Conservation (phyloP, 2,113 vertebrate genomes). For the Bungarus multicinctus region DNA sequence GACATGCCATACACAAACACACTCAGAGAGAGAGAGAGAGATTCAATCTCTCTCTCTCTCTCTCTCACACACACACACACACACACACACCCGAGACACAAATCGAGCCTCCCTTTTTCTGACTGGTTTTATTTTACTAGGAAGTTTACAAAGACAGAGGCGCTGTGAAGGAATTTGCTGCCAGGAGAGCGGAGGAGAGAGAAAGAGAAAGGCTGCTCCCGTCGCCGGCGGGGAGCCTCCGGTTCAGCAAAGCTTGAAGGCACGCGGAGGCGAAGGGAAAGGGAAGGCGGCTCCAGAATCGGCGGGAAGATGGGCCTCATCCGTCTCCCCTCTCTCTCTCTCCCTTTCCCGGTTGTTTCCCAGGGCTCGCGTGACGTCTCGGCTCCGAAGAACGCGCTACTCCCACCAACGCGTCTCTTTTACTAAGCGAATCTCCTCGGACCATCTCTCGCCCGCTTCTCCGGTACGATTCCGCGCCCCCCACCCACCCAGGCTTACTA, state of each 20-base stretch:
- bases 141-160: neutral
- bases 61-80: neutral
- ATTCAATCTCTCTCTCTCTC: no score
- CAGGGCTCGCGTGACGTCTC: neutral
- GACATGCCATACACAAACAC: neutral
- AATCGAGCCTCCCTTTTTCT: neutral
- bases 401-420: neutral
- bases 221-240: neutral
- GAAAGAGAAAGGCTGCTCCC: neutral
- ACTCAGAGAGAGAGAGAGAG: no score
- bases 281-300: neutral
- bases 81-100: neutral
- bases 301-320: neutral
- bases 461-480: neutral
- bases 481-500: neutral
- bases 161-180: neutral
- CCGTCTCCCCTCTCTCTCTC: neutral
- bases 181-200: neutral
- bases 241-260: neutral
- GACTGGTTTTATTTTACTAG: rapidly evolving
- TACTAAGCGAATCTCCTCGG: no score
- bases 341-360: no score
- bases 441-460: neutral
- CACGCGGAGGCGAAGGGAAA: neutral
- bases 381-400: neutral